Evolutionary conservation across 1,140 invertebrate genomes (phyloP).

Genomic region (Camponotus pennsylvanicus): DNA sequence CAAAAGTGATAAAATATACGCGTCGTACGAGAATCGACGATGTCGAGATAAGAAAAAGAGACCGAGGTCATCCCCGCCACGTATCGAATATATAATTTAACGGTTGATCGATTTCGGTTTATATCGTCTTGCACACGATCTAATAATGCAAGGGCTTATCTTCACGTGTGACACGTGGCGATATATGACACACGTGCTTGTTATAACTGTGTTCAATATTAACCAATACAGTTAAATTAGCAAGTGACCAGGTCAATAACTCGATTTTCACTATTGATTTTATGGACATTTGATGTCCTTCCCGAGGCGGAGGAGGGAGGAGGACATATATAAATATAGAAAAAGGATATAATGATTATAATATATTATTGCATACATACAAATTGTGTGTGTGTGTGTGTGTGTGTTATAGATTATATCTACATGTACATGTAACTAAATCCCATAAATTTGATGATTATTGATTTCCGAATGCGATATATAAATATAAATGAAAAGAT

Average conservation of each 20-base stretch:
- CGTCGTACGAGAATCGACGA: constrained; percentile 7
- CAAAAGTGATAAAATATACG: constrained; percentile 12
- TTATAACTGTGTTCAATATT: constrained; percentile 32
- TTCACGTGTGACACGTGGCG: constrained; percentile 31
- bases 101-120: constrained; percentile 6
- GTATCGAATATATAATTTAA: constrained; percentile 33
- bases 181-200: constrained; percentile 38
- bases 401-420: neutral
- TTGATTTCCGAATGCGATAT: neutral
- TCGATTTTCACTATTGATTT: neutral
- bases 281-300: too few species aligned
- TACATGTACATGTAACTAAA: too few species aligned
- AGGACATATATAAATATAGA: too few species aligned
- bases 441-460: neutral
- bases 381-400: neutral
- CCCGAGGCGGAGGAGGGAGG: too few species aligned
- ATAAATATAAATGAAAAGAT: too few species aligned
- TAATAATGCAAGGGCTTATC: neutral
- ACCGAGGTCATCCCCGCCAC: neutral
- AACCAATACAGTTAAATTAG: neutral
- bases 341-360: too few species aligned
- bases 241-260: neutral
- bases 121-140: neutral
- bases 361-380: too few species aligned
- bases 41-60: neutral